Evolutionary conservation across 2,797 vertebrate genomes (phyloP).

Genomic region (Lacerta bilineata): DNA sequence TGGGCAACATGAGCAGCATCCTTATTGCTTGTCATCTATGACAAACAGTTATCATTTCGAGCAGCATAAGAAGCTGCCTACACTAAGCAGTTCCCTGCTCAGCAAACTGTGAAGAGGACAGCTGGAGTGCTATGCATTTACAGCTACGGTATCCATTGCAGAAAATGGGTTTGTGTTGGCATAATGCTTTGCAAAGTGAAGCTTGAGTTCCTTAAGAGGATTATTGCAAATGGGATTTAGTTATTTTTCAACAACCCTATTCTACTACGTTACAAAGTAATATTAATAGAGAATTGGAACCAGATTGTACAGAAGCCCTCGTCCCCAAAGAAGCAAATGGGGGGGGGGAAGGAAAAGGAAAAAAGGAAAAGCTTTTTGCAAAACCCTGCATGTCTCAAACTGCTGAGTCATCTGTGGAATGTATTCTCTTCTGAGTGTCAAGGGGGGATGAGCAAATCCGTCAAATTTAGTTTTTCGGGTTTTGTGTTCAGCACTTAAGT

Average conservation of each 20-base stretch:
- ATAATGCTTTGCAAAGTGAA: slow-evolving; percentile 40
- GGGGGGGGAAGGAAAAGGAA: background rate
- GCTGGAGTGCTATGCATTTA: slow-evolving; percentile 36
- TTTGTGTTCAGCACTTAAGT: no score
- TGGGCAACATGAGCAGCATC: slow-evolving; percentile 6
- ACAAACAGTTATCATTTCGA: slow-evolving; percentile 42
- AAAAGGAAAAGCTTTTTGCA: background rate
- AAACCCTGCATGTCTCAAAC: fast-evolving
- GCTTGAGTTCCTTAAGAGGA: slow-evolving; percentile 41
- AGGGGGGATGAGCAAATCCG: background rate
- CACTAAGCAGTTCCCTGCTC: slow-evolving; percentile 40
- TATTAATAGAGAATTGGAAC: background rate
- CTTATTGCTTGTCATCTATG: slow-evolving; percentile 34
- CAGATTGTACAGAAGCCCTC: fast-evolving
- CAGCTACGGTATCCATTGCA: slow-evolving; percentile 40
- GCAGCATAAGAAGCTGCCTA: slow-evolving; percentile 32
- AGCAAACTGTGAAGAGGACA: slow-evolving; percentile 53
- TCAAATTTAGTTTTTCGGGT: no score
- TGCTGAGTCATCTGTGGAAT: background rate
- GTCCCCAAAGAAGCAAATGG: background rate
- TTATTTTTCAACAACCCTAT: slow-evolving; percentile 26
- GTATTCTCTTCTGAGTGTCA: background rate
- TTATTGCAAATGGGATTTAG: slow-evolving; percentile 48
- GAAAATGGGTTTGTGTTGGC: slow-evolving; percentile 45
- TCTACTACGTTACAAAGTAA: slow-evolving; percentile 21